These are phyloP conservation scores for Pimephales promelas DNA, from an alignment of 2,113 vertebrate species.

Conservation along the genomic window DNA sequence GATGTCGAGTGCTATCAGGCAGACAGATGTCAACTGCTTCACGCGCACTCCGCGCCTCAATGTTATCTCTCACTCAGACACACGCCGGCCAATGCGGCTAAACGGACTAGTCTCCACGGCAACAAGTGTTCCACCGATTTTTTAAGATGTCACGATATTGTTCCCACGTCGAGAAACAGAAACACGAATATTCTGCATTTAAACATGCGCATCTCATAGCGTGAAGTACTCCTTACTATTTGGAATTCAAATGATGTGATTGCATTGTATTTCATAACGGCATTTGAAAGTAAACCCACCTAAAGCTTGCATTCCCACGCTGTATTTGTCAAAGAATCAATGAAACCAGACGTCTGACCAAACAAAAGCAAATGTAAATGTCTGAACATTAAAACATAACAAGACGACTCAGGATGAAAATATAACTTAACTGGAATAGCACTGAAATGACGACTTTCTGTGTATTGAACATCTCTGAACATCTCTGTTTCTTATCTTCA, in stretches of 20 bases:
- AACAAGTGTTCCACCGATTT: conserved; percentile 38
- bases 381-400: too few species aligned
- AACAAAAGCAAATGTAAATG: conserved; percentile 12
- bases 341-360: conserved; percentile 13
- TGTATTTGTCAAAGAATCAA: background rate
- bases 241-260: background rate
- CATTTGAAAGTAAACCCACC: background rate
- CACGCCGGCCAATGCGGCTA: conserved; percentile 1
- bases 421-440: background rate
- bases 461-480: background rate
- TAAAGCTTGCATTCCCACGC: background rate
- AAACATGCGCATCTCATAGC: background rate
- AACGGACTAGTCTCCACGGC: conserved; percentile 38
- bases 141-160: conserved; percentile 15
- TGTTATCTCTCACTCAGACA: conserved; percentile 23
- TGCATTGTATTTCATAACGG: background rate
- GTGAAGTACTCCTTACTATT: background rate
- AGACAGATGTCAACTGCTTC: conserved; percentile 42
- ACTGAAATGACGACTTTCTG: too few species aligned
- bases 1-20: conserved; percentile 23
- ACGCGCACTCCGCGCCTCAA: background rate
- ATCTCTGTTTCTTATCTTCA: background rate
- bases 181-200: background rate
- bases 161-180: background rate
- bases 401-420: background rate